Evolutionary conservation across 2,113 vertebrate genomes (phyloP).

Genomic region (Macaca mulatta): DNA sequence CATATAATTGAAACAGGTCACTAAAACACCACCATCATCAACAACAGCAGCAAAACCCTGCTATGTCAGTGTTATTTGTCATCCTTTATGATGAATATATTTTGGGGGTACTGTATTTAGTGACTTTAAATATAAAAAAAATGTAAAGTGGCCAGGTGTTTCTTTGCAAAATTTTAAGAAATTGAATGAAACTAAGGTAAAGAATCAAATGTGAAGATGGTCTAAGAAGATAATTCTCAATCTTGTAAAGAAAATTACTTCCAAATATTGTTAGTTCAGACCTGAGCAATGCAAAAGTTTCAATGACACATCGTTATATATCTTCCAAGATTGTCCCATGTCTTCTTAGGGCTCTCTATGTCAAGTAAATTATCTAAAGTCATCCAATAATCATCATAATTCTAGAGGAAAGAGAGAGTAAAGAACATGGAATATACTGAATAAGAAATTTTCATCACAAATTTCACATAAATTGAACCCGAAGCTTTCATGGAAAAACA

Average conservation of each 20-base stretch:
- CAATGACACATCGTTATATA: not conserved
- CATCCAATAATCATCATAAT: slow-evolving; percentile 15
- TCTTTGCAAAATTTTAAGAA: slow-evolving; percentile 34
- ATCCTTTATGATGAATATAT: slow-evolving; percentile 3
- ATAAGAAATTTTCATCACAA: not conserved
- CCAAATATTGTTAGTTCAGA: not conserved
- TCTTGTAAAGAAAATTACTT: not conserved
- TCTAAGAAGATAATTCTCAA: slow-evolving; percentile 22
- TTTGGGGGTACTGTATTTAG: slow-evolving; percentile 23
- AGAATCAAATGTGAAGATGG: slow-evolving; percentile 9
- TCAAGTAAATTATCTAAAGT: slow-evolving; percentile 1
- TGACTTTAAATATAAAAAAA: slow-evolving; percentile 38
- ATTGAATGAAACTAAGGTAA: slow-evolving; percentile 34
- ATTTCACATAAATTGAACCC: slow-evolving; percentile 23
- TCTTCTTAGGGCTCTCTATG: not conserved
- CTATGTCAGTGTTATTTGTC: slow-evolving; percentile 22
- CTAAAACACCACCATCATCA: not conserved
- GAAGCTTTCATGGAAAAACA: not conserved
- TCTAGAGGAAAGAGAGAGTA: not conserved
- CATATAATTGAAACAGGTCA: not conserved
- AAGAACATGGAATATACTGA: not conserved
- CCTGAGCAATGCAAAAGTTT: not conserved
- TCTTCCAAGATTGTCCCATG: not conserved
- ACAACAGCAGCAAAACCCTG: slow-evolving; percentile 2
- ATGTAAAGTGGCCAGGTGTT: not conserved